Percentiles rank a stretch among this genome's conserved stretches.
These are phyloP conservation scores for Virgularia gustaviana DNA, from an alignment of 92 coral and sea anemone genomes.

Conservation along the genomic window DNA sequence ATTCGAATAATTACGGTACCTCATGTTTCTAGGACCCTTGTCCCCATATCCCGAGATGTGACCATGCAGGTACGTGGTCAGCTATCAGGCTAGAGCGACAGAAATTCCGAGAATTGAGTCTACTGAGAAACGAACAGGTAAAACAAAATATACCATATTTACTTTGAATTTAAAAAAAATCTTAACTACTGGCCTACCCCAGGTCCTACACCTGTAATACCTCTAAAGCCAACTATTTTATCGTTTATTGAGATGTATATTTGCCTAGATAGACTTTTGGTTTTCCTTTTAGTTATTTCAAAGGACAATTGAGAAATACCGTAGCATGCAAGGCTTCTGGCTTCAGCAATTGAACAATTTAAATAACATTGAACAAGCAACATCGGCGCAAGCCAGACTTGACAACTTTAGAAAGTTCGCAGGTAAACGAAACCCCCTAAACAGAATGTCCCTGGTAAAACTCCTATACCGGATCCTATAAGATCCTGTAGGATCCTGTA, in stretches of 20 bases:
- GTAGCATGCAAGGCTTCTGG: conserved; percentile 72
- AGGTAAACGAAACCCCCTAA: no score
- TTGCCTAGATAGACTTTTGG: not conserved
- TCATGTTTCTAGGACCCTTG: conserved; percentile 70
- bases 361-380: no score
- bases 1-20: no score
- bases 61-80: conserved; percentile 83
- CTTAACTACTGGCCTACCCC: no score
- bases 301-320: conserved; percentile 62
- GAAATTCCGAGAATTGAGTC: conserved; percentile 54
- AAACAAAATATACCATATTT: no score
- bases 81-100: conserved; percentile 72
- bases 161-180: no score
- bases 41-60: conserved; percentile 77
- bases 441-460: no score
- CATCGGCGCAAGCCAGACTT: conserved; percentile 61
- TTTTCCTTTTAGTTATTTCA: conserved; percentile 54
- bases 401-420: conserved; percentile 60
- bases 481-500: no score
- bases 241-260: not conserved
- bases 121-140: conserved; percentile 66
- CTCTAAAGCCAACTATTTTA: no score
- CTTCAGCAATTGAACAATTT: conserved; percentile 43
- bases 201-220: no score
- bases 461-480: no score